Conservation (phyloP, 2,888 invertebrate genomes). For the Hypolimnas misippus region DNA sequence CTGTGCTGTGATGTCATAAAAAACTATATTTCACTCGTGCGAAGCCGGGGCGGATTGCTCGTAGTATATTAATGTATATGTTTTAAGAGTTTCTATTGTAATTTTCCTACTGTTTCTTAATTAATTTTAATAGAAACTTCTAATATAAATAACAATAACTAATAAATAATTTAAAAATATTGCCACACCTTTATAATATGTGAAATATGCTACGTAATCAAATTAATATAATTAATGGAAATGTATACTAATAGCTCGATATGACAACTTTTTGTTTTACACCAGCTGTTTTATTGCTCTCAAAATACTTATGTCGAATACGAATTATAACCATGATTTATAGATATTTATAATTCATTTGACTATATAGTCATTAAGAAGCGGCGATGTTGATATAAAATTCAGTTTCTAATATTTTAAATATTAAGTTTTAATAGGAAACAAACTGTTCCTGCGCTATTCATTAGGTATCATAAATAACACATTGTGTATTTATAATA, state of each 20-base stretch:
- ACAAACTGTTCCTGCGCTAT: constrained; percentile 26
- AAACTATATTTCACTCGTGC: no score
- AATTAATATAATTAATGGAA: constrained; percentile 51
- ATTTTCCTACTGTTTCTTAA: neutral
- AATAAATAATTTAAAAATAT: constrained; percentile 24
- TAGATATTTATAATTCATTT: constrained; percentile 56
- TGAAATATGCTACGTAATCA: constrained; percentile 48
- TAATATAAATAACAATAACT: neutral
- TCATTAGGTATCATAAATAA: constrained; percentile 36
- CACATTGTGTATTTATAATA: constrained; percentile 42
- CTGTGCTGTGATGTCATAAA: no score
- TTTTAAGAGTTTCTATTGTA: neutral
- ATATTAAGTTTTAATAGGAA: constrained; percentile 30
- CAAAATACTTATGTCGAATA: constrained; percentile 49
- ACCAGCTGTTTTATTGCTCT: constrained; percentile 55
- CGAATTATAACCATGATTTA: constrained; percentile 53
- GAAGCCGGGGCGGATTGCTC: no score
- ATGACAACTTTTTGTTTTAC: constrained; percentile 52
- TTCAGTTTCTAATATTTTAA: constrained; percentile 31
- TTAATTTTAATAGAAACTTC: neutral
- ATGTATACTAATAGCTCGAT: constrained; percentile 50
- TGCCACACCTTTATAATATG: constrained; percentile 38
- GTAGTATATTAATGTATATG: neutral
- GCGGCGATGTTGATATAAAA: constrained; percentile 30
- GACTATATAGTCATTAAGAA: constrained; percentile 43